Evolutionary conservation across 2,113 vertebrate species (phyloP).

Genomic region (Elephantulus edwardii): DNA sequence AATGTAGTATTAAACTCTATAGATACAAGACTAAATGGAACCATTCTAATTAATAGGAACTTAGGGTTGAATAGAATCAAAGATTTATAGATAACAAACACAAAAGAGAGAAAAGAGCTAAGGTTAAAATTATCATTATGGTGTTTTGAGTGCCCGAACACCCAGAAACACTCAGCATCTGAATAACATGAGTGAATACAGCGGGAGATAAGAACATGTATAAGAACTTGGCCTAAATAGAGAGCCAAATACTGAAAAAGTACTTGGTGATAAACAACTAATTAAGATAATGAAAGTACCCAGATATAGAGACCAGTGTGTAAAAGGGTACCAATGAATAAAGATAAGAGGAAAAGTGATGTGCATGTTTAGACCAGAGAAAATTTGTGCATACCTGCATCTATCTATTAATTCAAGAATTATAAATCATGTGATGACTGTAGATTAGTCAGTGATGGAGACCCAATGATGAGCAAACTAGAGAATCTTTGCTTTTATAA

Average conservation of each 20-base stretch:
- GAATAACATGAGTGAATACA: fast-evolving
- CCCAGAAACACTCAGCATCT: not conserved
- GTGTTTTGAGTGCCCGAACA: not conserved
- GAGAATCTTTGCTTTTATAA: not conserved
- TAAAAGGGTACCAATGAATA: not conserved
- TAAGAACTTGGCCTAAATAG: not conserved
- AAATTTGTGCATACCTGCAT: not conserved
- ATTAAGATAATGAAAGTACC: not conserved
- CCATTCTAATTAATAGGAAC: not conserved
- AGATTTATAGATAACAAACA: not conserved
- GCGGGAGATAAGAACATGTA: not conserved
- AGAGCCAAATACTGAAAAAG: not conserved
- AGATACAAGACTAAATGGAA: not conserved
- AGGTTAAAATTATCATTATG: not conserved
- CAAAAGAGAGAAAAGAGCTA: not conserved
- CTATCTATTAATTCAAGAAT: not conserved
- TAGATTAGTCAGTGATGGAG: not conserved
- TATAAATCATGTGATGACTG: not conserved
- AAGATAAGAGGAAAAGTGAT: not conserved
- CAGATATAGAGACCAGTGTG: not conserved
- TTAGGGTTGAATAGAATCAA: not conserved
- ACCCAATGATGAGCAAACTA: not conserved
- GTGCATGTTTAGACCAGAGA: not conserved
- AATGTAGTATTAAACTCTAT: not conserved
- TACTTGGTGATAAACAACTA: not conserved